phyloP scores from a whole-genome alignment of 2,888 invertebrate genomes.

The Falcaria lacertinaria region DNA sequence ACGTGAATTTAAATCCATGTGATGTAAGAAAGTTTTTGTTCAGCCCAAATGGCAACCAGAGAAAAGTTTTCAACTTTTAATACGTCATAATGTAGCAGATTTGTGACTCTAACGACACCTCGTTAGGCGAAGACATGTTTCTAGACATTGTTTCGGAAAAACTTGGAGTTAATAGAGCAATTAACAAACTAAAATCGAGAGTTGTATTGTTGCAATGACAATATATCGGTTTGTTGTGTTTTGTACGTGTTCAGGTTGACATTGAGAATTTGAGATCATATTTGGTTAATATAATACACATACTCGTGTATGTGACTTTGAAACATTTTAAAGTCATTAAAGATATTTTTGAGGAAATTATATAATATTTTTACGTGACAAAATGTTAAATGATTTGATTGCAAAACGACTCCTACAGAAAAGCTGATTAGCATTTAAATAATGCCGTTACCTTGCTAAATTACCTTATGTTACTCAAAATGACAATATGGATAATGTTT shows the following conservation, averaged over 20 bases:
- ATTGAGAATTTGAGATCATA: background rate
- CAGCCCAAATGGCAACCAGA: constrained; percentile 63
- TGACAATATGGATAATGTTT: too few relatives aligned
- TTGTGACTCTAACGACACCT: constrained; percentile 71
- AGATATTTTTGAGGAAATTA: too few relatives aligned
- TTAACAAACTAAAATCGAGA: constrained; percentile 35
- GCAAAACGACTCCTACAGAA: too few relatives aligned
- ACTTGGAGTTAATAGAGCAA: constrained; percentile 40
- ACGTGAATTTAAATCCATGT: constrained; percentile 71
- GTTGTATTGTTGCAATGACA: constrained; percentile 25
- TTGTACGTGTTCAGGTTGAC: constrained; percentile 5
- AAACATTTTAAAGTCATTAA: too few relatives aligned
- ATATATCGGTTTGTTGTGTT: constrained; percentile 10
- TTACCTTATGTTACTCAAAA: too few relatives aligned
- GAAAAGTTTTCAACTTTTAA: constrained; percentile 76
- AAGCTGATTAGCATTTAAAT: too few relatives aligned
- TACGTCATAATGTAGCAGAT: constrained; percentile 74
- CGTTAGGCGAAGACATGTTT: constrained; percentile 65
- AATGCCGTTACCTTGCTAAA: too few relatives aligned
- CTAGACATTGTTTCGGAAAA: constrained; percentile 51
- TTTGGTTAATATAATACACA: too few relatives aligned
- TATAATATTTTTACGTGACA: too few relatives aligned
- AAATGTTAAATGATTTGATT: too few relatives aligned
- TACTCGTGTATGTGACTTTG: background rate
- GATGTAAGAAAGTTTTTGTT: constrained; percentile 75